phyloP scores from a whole-genome alignment of 2,797 vertebrate genomes.

The Onychomys leucogaster region DNA sequence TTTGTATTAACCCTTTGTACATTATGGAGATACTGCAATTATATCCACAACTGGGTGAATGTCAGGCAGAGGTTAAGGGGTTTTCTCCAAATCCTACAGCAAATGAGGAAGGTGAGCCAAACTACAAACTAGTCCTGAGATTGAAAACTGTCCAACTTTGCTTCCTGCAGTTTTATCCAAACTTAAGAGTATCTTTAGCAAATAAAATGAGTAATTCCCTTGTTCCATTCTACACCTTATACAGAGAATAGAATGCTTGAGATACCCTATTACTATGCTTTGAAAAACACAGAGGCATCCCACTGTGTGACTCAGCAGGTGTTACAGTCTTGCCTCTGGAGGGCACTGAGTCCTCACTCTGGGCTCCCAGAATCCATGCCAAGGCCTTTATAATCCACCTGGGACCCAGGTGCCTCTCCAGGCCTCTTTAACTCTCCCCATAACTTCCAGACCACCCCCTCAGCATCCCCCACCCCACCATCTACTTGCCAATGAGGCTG shows the following conservation, averaged over 20 bases:
- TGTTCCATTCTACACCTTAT: neutral
- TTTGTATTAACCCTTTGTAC: neutral
- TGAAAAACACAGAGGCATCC: neutral
- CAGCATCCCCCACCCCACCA: neutral
- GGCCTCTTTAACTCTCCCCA: neutral
- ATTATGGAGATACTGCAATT: neutral
- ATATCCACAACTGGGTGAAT: neutral
- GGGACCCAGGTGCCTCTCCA: neutral
- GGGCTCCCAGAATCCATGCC: neutral
- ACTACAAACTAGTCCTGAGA: neutral
- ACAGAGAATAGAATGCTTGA: neutral
- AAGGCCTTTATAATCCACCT: neutral
- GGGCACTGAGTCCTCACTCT: neutral
- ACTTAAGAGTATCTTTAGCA: neutral
- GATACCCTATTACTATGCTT: neutral
- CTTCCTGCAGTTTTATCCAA: neutral
- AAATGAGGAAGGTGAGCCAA: neutral
- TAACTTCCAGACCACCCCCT: fast-evolving
- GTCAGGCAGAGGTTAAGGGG: neutral
- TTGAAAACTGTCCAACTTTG: neutral
- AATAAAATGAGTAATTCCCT: neutral
- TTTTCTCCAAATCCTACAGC: neutral
- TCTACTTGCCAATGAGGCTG: neutral
- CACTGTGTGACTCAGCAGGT: neutral
- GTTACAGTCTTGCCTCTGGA: no score